Percentiles rank a stretch among this genome's conserved stretches.
phyloP scores from a whole-genome alignment of 2,797 vertebrate genomes.

The Peromyscus aztecus region DNA sequence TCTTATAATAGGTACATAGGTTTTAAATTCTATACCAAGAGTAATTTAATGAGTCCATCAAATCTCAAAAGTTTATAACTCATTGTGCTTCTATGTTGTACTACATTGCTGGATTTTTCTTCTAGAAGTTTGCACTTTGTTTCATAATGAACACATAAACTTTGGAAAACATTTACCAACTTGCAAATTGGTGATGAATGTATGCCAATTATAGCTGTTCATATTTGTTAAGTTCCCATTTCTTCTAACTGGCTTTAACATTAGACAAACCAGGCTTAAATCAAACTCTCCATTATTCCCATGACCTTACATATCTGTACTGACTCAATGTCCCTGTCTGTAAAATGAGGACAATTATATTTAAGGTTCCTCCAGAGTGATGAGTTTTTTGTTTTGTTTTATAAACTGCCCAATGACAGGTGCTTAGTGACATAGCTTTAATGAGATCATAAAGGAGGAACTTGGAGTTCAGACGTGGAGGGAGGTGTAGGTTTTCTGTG shows the following conservation, averaged over 20 bases:
- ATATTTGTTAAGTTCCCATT: background rate
- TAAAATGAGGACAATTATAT: background rate
- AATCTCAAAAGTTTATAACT: background rate
- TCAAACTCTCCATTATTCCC: background rate
- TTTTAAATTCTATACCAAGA: slow-evolving; percentile 14
- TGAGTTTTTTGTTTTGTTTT: background rate
- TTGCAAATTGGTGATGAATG: background rate
- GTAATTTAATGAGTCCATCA: background rate
- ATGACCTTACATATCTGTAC: background rate
- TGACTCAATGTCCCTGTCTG: background rate
- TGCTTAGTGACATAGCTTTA: background rate
- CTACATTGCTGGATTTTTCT: slow-evolving; percentile 34
- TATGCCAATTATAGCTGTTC: slow-evolving; percentile 26
- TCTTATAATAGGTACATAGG: slow-evolving; percentile 14
- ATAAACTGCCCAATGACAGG: background rate
- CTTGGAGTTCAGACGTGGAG: background rate
- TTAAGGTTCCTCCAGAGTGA: background rate
- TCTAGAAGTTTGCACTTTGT: slow-evolving; percentile 7
- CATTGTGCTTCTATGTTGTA: background rate
- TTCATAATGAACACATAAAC: background rate
- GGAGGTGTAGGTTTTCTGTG: background rate
- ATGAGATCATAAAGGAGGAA: background rate
- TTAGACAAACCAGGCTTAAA: background rate
- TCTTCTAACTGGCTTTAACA: background rate
- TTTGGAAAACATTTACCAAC: slow-evolving; percentile 26